Base-by-base conservation (phyloP, 92 coral and sea anemone genomes). In the Zoanthus gigantus region DNA sequence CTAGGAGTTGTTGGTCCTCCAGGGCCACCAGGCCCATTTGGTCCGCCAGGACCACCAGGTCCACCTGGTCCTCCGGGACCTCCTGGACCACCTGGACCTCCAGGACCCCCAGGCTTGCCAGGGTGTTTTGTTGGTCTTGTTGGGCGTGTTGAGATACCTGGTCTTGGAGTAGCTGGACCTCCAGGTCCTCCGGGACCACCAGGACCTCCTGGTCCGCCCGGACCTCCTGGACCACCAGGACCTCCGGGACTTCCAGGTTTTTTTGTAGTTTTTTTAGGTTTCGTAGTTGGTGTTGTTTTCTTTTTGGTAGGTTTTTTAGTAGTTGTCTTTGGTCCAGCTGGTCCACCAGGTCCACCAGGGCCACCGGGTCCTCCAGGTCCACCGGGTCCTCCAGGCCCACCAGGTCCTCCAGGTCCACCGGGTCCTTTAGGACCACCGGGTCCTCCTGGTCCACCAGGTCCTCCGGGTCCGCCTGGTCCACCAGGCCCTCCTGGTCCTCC, bases 391-490 rank as follows among this genome's bases (percentile, higher is more conserved):
- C 92, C 93, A 1, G 96, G 96, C 8, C 93, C 96, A 61, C 98
- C 96, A 0, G 98, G 98, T 0, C 94, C 94, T 6, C 93, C 93
- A 54, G 96, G 98, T 48, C 82, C 84, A 54, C 93, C 93, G 83
- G 42, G 42, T 37, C 42, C 42, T 37, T 4, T 4, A 2, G 42
- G 42, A 2, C 42, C 42, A 37, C 42, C 37, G 14, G 67, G 32
- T 56, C 58, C 58, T 2, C 83, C 83, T 15, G 83, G 83, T 31
- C 58, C 58, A 28, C 58, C 58, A 52, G 98, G 98, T 15, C 98
- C 98, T 1, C 88, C 89, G 11, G 96, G 96, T 0, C 96, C 95
- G 34, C 96, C 98, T 12, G 96, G 98, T 31, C 98, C 98, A n/a
- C 95, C 94, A 23, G 98, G 96, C 6, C 96, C 95, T 56, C 95